Conservation (phyloP, 2,888 invertebrate genomes). For the Sepioteuthis lessoniana region DNA sequence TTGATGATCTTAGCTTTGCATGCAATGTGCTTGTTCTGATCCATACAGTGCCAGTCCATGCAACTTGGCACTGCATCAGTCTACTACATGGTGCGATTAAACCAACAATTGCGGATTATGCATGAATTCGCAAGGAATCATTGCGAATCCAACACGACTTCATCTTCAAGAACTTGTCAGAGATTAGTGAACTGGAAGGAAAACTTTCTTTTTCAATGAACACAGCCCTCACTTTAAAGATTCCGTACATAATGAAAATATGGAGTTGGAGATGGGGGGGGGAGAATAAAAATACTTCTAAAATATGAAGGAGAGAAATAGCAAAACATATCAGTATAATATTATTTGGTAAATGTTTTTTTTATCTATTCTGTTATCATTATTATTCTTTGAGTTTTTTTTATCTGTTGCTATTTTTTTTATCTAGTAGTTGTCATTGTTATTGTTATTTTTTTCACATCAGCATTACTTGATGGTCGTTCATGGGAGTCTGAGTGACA, state of each 20-base stretch:
- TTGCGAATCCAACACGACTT: background rate
- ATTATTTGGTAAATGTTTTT: too few relatives aligned
- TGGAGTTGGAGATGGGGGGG: background rate
- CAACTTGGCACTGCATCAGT: background rate
- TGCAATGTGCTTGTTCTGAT: background rate
- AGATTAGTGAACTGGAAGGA: background rate
- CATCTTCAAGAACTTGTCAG: background rate
- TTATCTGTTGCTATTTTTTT: too few relatives aligned
- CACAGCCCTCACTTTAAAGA: background rate
- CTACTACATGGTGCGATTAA: background rate
- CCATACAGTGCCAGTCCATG: background rate
- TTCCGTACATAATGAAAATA: background rate
- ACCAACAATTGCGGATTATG: background rate
- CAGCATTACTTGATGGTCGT: too few relatives aligned
- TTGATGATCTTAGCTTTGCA: background rate
- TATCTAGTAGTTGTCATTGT: too few relatives aligned
- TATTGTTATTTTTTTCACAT: too few relatives aligned
- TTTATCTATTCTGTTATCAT: too few relatives aligned
- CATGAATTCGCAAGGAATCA: background rate
- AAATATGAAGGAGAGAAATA: too few relatives aligned
- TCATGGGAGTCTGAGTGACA: too few relatives aligned
- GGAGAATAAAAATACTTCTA: too few relatives aligned
- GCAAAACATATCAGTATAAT: too few relatives aligned
- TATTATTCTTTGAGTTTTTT: too few relatives aligned
- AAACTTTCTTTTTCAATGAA: background rate